These are phyloP conservation scores for Oeneis ivallda DNA, from an alignment of 2,888 invertebrate genomes.

Conservation along the genomic window DNA sequence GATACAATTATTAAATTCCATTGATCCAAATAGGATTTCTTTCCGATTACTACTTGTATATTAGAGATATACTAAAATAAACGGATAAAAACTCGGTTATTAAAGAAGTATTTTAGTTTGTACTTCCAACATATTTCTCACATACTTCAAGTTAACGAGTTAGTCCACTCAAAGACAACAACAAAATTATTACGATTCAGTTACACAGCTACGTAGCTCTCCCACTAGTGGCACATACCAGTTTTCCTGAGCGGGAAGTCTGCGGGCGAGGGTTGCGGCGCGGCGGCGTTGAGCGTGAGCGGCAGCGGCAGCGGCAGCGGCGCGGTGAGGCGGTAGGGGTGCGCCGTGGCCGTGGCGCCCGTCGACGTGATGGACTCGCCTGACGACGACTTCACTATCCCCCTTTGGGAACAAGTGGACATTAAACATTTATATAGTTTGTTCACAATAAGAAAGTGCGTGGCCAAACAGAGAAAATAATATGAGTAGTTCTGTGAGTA, in stretches of 20 bases:
- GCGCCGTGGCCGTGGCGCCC: slow-evolving; percentile 81
- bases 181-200: not conserved
- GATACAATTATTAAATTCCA: too few relatives aligned
- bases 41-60: too few relatives aligned
- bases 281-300: slow-evolving; percentile 59
- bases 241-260: slow-evolving; percentile 98
- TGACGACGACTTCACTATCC: slow-evolving; percentile 84
- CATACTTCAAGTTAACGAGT: not conserved
- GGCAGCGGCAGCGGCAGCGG: slow-evolving; percentile 79
- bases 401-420: slow-evolving; percentile 63
- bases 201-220: not conserved
- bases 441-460: too few relatives aligned
- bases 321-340: slow-evolving; percentile 87
- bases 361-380: slow-evolving; percentile 83
- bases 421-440: too few relatives aligned
- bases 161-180: slow-evolving; percentile 8
- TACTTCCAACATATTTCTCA: not conserved
- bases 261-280: slow-evolving; percentile 64
- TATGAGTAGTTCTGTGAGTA: too few relatives aligned
- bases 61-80: too few relatives aligned
- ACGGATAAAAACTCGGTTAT: too few relatives aligned
- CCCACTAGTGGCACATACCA: slow-evolving; percentile 81
- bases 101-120: too few relatives aligned
- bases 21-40: too few relatives aligned
- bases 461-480: too few relatives aligned